Base-by-base conservation (phyloP, 2,888 invertebrate species). In the Oconnorella tubifera region DNA sequence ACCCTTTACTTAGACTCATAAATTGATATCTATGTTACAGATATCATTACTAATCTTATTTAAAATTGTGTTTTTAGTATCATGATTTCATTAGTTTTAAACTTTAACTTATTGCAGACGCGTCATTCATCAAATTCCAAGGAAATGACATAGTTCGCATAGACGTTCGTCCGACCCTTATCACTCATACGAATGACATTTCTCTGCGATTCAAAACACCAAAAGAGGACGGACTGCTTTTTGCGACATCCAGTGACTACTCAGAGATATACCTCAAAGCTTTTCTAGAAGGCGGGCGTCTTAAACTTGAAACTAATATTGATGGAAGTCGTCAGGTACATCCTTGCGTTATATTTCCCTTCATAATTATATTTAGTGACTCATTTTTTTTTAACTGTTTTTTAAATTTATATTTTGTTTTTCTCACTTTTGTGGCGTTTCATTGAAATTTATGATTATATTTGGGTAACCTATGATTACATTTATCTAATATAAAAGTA, bases 131-230 rank as follows among this genome's bases (percentile, higher is more conserved):
- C 27, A 67, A 72, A 19, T 76, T 79, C 66, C 74, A 78, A 65
- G 79, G 80, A 6, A 68, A 64, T 0, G 68, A 71, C 4, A 67
- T 66, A 23, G 66, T 74, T 0, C 65, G 59, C 3, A 69, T 73
- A 58, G 66, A 63, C 32, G 69, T 73, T 29, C 67, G 68, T 3
- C 68, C 71, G 2, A 69, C 73, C 19, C 55, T 66, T 31, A 32
- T 31, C 6, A 66, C 70, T 3, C 81, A 82, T 70, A 75, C 75
- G 3, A 76, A 82, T 63, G 79, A 82, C 68, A 73, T 81, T 29
- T 78, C 78, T 0, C 67, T 81, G 49, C 73, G 80, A 31, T 82
- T 82, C 73, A 74, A 75, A 55, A 79, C 80, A 0, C 73, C 72
- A 1, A 70, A 75, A 14, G 67, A 61, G 3, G 70, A 79, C 61